Conservation (phyloP, 2,888 invertebrate species). For the Zaprionus obscuricornis region DNA sequence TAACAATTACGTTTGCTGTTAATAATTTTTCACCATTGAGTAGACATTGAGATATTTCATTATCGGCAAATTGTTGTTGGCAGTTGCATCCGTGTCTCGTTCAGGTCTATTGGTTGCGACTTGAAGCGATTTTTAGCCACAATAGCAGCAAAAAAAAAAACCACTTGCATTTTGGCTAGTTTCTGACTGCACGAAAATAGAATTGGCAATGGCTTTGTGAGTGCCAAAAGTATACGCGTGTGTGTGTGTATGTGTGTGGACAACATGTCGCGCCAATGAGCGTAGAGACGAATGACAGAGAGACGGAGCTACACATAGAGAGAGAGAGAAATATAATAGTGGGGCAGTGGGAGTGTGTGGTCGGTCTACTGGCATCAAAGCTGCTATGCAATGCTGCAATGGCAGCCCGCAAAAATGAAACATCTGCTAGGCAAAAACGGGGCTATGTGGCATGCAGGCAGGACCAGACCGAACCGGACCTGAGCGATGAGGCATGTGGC, state of each 20-base stretch:
- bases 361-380: conserved; percentile 46
- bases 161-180: conserved; percentile 66
- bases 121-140: conserved; percentile 36
- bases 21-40: no score
- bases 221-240: conserved; percentile 19
- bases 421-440: conserved; percentile 24
- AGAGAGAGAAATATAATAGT: no score
- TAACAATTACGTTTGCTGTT: no score
- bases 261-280: conserved; percentile 69
- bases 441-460: neutral
- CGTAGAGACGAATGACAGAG: no score
- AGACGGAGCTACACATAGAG: no score
- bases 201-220: conserved; percentile 72
- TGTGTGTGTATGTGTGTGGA: conserved; percentile 56
- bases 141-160: conserved; percentile 34
- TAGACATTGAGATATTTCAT: conserved; percentile 22
- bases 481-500: neutral
- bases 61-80: conserved; percentile 14
- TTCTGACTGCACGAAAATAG: conserved; percentile 55
- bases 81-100: conserved; percentile 17
- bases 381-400: no score
- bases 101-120: conserved; percentile 16
- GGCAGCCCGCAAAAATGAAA: conserved; percentile 27
- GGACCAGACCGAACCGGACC: no score
- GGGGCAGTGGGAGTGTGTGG: no score